These are phyloP conservation scores for Arnoldichthys spilopterus DNA, from an alignment of 2,797 vertebrate genomes.

Conservation along the genomic window DNA sequence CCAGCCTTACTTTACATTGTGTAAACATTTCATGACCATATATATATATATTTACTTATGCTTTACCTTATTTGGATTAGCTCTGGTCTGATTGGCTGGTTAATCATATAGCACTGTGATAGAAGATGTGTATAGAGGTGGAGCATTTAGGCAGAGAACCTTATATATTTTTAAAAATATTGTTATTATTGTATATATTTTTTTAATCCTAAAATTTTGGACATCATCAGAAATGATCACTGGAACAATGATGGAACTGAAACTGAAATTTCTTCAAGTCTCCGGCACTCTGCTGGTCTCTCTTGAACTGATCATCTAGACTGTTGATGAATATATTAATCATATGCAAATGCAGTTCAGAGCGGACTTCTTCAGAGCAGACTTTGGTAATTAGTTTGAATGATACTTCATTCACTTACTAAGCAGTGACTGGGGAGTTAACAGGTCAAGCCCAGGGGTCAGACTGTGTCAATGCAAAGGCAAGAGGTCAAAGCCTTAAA, in stretches of 20 bases:
- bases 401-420: constrained; percentile 35
- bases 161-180: too few relatives aligned
- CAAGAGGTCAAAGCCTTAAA: constrained; percentile 20
- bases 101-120: too few relatives aligned
- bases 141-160: too few relatives aligned
- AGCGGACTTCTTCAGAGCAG: constrained; percentile 30
- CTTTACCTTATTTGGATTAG: too few relatives aligned
- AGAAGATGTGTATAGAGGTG: too few relatives aligned
- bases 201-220: too few relatives aligned
- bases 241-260: constrained; percentile 32
- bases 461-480: constrained; percentile 25
- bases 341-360: constrained; percentile 52
- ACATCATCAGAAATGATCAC: constrained; percentile 37
- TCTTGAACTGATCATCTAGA: constrained; percentile 37
- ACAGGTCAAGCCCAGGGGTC: constrained; percentile 34
- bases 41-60: not conserved
- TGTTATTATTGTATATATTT: too few relatives aligned
- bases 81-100: too few relatives aligned
- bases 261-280: constrained; percentile 42
- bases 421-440: constrained; percentile 24
- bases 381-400: constrained; percentile 45
- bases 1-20: too few relatives aligned
- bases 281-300: constrained; percentile 7
- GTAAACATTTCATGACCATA: too few relatives aligned
- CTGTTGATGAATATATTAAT: constrained; percentile 50